Evolutionary conservation across 2,888 invertebrate species (phyloP).

Genomic region (Diachrysia chrysitis): DNA sequence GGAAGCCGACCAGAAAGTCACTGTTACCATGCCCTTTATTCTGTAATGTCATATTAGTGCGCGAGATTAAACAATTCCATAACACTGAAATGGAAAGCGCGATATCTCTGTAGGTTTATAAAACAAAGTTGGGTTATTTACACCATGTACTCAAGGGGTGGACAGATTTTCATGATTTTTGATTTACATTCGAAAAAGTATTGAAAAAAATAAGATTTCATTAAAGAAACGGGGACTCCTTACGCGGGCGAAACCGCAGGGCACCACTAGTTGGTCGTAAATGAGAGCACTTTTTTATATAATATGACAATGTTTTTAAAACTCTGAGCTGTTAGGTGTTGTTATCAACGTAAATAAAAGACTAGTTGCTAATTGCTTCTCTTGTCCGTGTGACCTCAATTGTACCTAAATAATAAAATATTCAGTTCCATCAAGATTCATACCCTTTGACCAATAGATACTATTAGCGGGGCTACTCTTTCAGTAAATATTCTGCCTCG

Average conservation of each 20-base stretch:
- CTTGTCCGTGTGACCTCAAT: conserved; percentile 45
- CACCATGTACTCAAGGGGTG: too few species aligned
- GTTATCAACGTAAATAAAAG: conserved; percentile 19
- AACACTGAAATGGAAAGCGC: conserved; percentile 45
- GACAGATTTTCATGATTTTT: too few species aligned
- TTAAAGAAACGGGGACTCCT: too few species aligned
- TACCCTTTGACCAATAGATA: conserved; percentile 26
- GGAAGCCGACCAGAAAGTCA: conserved; percentile 41
- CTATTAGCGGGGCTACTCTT: conserved; percentile 45
- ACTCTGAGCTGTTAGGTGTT: too few species aligned
- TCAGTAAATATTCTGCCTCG: conserved; percentile 59
- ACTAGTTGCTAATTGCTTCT: conserved; percentile 38
- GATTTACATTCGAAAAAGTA: too few species aligned
- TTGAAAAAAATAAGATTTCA: too few species aligned
- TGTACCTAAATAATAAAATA: conserved; percentile 43
- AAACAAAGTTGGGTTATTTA: too few species aligned
- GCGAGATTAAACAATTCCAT: conserved; percentile 36
- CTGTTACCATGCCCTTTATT: conserved; percentile 17
- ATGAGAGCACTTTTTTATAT: too few species aligned
- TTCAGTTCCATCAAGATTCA: conserved; percentile 25
- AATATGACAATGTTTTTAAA: too few species aligned
- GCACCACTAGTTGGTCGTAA: too few species aligned
- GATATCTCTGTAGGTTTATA: too few species aligned
- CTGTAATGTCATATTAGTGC: conserved; percentile 18
- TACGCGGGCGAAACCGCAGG: too few species aligned